Conservation (phyloP, 2,888 invertebrate genomes). For the Tineola bisselliella region DNA sequence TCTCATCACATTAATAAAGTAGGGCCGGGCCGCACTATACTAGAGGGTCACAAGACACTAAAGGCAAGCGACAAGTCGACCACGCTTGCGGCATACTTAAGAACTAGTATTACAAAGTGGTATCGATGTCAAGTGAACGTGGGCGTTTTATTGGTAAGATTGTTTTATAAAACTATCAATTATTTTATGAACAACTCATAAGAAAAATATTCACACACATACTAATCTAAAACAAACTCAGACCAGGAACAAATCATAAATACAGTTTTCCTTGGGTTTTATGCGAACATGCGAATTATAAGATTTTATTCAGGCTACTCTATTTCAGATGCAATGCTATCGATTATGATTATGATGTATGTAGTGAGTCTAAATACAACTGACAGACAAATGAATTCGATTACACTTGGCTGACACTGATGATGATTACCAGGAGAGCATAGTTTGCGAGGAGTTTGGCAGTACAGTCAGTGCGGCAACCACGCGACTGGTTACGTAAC, state of each 20-base stretch:
- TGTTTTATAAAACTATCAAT: neutral
- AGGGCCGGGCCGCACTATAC: neutral
- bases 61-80: slow-evolving; percentile 5
- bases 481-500: slow-evolving; percentile 30
- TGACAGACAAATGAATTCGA: neutral
- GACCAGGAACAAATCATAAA: no score
- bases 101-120: slow-evolving; percentile 2
- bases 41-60: neutral
- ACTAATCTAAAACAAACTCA: no score
- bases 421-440: slow-evolving; percentile 33
- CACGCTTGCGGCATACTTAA: slow-evolving; percentile 9
- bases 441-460: slow-evolving; percentile 46
- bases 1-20: neutral
- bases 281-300: no score
- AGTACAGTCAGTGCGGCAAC: slow-evolving; percentile 55
- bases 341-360: no score
- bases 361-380: neutral
- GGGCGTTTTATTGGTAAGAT: neutral
- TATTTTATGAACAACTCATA: neutral
- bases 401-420: neutral
- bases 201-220: no score
- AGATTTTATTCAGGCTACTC: no score
- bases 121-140: slow-evolving; percentile 9
- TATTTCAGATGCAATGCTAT: no score
- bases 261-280: no score